These are phyloP conservation scores for Dicranocentrus wangi DNA, from an alignment of 2,888 invertebrate species.

Conservation along the genomic window DNA sequence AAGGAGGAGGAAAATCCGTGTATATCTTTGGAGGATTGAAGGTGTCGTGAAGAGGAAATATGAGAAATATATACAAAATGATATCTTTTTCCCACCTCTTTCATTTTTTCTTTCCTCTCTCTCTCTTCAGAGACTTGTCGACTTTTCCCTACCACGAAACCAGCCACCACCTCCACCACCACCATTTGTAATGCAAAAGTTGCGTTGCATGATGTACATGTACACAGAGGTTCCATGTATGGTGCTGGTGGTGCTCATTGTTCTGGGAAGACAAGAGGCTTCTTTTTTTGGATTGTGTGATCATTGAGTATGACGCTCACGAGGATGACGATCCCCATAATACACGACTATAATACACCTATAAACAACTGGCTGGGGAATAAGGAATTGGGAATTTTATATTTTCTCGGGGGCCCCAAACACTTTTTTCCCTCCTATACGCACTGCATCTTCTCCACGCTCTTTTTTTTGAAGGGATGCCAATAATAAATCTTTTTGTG, in stretches of 20 bases:
- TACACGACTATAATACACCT: slow-evolving; percentile 47
- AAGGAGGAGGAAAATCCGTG: no score
- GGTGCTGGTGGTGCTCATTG: not conserved
- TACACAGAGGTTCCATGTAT: no score
- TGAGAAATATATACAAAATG: no score
- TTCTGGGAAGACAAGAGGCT: not conserved
- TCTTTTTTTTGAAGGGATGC: slow-evolving; percentile 42
- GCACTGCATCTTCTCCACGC: not conserved
- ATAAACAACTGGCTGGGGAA: slow-evolving; percentile 48
- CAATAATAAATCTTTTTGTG: slow-evolving; percentile 53
- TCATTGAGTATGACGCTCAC: slow-evolving; percentile 50
- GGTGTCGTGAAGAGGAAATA: no score
- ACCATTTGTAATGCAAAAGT: no score
- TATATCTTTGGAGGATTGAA: no score
- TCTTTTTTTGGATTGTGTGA: not conserved
- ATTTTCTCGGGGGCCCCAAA: slow-evolving; percentile 27
- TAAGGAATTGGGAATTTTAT: slow-evolving; percentile 56
- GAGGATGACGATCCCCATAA: slow-evolving; percentile 35
- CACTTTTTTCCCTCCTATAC: not conserved
- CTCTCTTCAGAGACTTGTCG: no score
- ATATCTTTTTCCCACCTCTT: no score
- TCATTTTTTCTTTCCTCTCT: no score
- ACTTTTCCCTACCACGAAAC: no score
- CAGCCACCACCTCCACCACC: no score
- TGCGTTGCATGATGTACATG: no score